Base-by-base conservation (phyloP, 1,140 invertebrate species). In the Pseudomyrmex flavicornis region DNA sequence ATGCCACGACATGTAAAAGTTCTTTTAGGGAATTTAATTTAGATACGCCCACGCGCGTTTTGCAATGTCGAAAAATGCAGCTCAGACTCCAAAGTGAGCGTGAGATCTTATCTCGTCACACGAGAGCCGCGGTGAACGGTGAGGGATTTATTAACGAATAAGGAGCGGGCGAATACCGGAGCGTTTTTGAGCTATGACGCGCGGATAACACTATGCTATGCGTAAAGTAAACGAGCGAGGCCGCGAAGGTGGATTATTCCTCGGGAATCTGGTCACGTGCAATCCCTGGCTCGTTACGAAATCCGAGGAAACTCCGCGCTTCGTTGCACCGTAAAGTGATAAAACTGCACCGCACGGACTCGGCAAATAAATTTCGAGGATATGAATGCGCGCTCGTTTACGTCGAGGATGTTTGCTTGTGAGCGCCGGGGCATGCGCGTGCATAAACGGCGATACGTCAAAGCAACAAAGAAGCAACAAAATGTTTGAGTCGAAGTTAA, bases 281-380 rank as follows among this genome's bases (percentile, higher is more conserved):
- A 26, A 13, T 54, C 62, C 22, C 26, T 20, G 20, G 56, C 63
- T 80, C 59, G 63, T 84, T 82, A 52, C 52, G 66, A 70, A 80
- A 82, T 62, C 26, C 58, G 58, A 46, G 59, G 66, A 84, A 84
- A 82, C 65, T 46, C 83, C 26, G 56, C 54, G 56, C 46, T 84
- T 62, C 26, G 50, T 79, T 84, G 50, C 54, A 44, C 59, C 62
- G 61, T 79, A 9, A 69, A 69, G 75, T 59, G 56, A 58, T 59
- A 68, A 56, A 77, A 7, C 22, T 12, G 9, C 50, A 22, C 62
- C 46, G 65, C 13, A n/a, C 26, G 20, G 20, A 26, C 17, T 69
- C 35, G 12, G 44, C 66, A 22, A 35, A 48, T 80, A 61, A 70
- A 59, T 80, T 72, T 70, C 44, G 44, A 59, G 15, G 20, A 70